Conservation (phyloP, 2,797 vertebrate genomes). For the Trichosurus vulpecula region DNA sequence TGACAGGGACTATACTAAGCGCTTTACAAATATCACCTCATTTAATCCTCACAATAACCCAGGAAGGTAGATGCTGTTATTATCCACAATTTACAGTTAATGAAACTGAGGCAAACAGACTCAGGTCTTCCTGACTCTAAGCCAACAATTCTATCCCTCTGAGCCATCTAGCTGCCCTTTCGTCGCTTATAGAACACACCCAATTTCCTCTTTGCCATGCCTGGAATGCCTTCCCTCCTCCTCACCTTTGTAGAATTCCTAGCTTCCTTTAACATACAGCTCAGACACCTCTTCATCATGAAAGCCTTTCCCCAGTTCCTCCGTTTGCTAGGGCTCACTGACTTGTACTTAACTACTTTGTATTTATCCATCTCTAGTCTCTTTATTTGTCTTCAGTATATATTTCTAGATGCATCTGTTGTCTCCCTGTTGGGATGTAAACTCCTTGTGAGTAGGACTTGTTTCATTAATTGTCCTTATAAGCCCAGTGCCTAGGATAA, state of each 20-base stretch:
- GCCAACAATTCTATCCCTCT: background rate
- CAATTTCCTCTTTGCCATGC: background rate
- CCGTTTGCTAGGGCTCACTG: background rate
- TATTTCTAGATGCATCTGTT: background rate
- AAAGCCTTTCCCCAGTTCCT: background rate
- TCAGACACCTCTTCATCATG: background rate
- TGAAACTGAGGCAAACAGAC: background rate
- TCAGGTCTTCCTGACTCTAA: background rate
- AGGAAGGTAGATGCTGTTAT: background rate
- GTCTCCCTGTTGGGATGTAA: background rate
- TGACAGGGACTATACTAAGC: background rate
- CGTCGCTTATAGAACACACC: background rate
- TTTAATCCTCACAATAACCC: background rate
- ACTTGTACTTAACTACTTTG: background rate
- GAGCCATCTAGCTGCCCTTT: background rate
- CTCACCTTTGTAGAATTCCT: background rate
- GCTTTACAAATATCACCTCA: background rate
- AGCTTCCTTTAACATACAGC: background rate
- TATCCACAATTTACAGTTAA: background rate
- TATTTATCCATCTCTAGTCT: background rate
- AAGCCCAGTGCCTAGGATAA: background rate
- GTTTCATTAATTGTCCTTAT: background rate
- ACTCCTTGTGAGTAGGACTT: background rate
- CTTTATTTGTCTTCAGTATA: background rate
- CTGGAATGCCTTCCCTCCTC: background rate